Evolutionary conservation across 2,888 invertebrate species (phyloP).

Genomic region (Psylliodes chrysocephalus): DNA sequence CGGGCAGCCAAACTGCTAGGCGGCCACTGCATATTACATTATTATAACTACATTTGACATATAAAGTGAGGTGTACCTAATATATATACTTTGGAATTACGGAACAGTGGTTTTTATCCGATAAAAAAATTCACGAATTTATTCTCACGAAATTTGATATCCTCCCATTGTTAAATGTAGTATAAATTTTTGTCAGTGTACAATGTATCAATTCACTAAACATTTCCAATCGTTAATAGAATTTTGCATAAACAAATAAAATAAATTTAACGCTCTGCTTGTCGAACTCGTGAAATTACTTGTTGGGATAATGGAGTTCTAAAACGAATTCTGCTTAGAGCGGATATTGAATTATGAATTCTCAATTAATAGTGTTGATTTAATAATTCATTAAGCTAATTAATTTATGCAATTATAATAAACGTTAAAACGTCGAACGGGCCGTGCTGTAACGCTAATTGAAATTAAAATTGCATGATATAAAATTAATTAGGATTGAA

Average conservation of each 20-base stretch:
- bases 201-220: conserved; percentile 6
- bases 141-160: no score
- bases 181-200: background rate
- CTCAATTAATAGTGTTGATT: conserved; percentile 40
- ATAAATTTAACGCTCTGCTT: conserved; percentile 31
- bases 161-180: no score
- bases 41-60: no score
- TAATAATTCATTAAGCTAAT: conserved; percentile 37
- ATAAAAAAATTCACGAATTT: no score
- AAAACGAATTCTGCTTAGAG: conserved; percentile 30
- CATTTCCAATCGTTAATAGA: conserved; percentile 29
- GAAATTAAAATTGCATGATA: conserved; percentile 22
- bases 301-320: conserved; percentile 3
- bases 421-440: conserved; percentile 25
- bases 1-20: no score
- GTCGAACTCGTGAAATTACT: conserved; percentile 16
- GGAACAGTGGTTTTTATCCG: no score
- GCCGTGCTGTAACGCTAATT: conserved; percentile 22
- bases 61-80: no score
- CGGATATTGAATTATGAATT: conserved; percentile 41
- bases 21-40: no score
- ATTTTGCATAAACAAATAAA: conserved; percentile 41
- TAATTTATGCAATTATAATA: conserved; percentile 37
- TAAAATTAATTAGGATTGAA: conserved; percentile 15
- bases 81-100: no score